A percentile compares a stretch with the other conserved stretches of the same genome.
Evolutionary conservation across 2,113 vertebrate species (phyloP).

Genomic region (Thamnophis sirtalis): DNA sequence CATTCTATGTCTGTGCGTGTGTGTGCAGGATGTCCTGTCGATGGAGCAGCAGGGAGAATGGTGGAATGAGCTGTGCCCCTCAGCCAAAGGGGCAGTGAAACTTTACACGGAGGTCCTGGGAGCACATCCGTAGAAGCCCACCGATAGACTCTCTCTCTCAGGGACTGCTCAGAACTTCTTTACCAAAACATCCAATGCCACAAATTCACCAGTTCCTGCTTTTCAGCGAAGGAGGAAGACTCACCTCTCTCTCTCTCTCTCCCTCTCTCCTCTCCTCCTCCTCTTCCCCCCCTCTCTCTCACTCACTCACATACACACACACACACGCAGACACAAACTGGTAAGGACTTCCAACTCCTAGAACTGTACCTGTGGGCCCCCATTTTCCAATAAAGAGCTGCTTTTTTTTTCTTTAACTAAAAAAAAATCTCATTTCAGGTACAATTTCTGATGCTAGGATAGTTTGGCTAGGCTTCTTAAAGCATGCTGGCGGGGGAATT

Average conservation of each 20-base stretch:
- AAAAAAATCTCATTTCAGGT: not conserved
- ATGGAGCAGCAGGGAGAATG: constrained; percentile 66
- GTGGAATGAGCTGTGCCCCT: constrained; percentile 86
- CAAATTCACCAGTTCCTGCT: not conserved
- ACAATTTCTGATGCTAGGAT: not conserved
- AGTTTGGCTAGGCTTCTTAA: not conserved
- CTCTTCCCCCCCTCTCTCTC: too few relatives aligned
- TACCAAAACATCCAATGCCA: not conserved
- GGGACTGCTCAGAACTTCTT: not conserved
- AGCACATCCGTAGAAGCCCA: not conserved
- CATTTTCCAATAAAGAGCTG: not conserved
- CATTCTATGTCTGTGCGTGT: not conserved
- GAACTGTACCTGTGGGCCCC: not conserved
- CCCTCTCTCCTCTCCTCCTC: too few relatives aligned
- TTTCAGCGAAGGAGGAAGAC: not conserved
- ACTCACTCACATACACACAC: too few relatives aligned
- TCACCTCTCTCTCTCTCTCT: too few relatives aligned
- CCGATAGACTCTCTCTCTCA: not conserved
- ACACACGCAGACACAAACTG: too few relatives aligned
- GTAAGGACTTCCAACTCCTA: not conserved
- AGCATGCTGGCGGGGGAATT: too few relatives aligned
- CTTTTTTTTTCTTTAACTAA: not conserved
- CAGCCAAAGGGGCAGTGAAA: constrained; percentile 81
- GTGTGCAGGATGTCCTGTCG: constrained; percentile 67
- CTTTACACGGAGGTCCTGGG: constrained; percentile 46